Evolutionary conservation across 2,888 invertebrate genomes (phyloP).

Genomic region (Yponomeuta plumbellus): DNA sequence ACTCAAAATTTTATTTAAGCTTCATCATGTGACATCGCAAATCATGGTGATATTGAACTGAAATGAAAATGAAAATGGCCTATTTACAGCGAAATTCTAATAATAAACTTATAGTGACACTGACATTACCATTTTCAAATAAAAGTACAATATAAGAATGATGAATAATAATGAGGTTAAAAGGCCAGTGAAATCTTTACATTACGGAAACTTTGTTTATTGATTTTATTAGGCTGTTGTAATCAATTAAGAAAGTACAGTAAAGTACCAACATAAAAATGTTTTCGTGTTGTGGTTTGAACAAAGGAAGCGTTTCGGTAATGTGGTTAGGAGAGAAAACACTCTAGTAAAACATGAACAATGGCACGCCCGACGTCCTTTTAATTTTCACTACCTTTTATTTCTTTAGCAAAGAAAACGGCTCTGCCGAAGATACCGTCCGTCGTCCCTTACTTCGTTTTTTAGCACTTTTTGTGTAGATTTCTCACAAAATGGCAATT

Average conservation of each 20-base stretch:
- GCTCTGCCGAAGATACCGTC: background rate
- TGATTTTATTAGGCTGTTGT: no score
- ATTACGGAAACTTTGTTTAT: no score
- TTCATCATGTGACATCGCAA: background rate
- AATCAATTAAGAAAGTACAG: no score
- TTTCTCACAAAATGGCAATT: background rate
- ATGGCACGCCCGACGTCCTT: conserved; percentile 14
- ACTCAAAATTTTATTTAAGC: background rate
- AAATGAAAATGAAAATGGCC: background rate
- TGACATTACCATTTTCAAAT: background rate
- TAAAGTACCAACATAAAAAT: no score
- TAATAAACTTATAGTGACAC: background rate
- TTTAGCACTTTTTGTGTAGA: background rate
- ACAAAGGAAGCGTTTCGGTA: background rate
- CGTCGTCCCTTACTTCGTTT: conserved; percentile 3
- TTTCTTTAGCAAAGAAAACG: conserved; percentile 3
- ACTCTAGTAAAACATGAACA: conserved; percentile 7
- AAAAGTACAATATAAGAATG: background rate
- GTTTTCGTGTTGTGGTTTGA: background rate
- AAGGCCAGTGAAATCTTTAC: background rate
- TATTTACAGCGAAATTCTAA: background rate
- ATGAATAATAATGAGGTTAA: background rate
- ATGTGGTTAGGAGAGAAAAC: background rate
- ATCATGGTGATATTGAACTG: background rate
- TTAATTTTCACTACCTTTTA: conserved; percentile 13